Base-by-base conservation (phyloP, 2,888 invertebrate genomes). In the Drosophila kambysellisi region DNA sequence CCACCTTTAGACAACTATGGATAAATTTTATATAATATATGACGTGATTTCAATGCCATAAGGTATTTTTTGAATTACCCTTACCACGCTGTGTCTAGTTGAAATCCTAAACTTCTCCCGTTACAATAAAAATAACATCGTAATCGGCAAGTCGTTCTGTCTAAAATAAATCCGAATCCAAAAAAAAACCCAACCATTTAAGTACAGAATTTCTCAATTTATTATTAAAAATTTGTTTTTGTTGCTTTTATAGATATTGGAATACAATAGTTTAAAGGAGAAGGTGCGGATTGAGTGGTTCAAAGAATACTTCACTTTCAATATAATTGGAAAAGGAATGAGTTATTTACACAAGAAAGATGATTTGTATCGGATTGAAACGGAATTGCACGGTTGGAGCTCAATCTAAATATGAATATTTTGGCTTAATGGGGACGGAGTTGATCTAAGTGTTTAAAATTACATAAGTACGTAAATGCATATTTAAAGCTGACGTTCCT, bases 41-140 rank as follows among this genome's bases (percentile, higher is more conserved):
- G 7, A 39, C 12, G 35, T 12, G 4, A 35, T 35, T 35, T 35
- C 12, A 35, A 15, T 12, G 35, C 5, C 15, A 12, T 39, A 3
- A 39, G 1, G 37, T 15, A 39, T n/a, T 17, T 17, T 17, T 39
- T 54, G 7, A 20, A 9, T 65, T 11, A 2, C n/a, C 3, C 12
- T 68, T 72, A n/a, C n/a, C n/a, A n/a, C n/a, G n/a, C 91, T 91
- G 43, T 86, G 88, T 0, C 65, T 41, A 6, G 9, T 66, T 52
- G 75, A 74, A 3, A 81, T 68, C 51, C 91, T 79, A 39, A 15
- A 95, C 93, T 85, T 95, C 94, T 4, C 96, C 96, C 0, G 94
- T 93, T 7, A 96, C 92, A 54, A 96, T 94, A 90, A 95, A 96
- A 91, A 95, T 96, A 54, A 96, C 89, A 39, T 8, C 0, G 95